These are phyloP conservation scores for Onychomys leucogaster DNA, from an alignment of 2,797 vertebrate species.

Conservation along the genomic window DNA sequence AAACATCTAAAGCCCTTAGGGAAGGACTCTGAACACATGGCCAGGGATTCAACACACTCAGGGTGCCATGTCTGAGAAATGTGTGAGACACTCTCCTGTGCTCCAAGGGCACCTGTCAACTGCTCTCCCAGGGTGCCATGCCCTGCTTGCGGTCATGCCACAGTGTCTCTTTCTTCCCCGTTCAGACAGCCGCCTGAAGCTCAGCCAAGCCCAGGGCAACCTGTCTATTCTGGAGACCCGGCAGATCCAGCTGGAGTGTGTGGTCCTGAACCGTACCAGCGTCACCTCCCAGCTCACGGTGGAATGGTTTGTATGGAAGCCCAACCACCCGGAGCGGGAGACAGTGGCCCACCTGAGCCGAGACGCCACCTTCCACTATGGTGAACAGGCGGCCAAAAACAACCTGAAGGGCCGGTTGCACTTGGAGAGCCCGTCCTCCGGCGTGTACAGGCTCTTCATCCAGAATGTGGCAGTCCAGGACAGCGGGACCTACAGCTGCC, in stretches of 20 bases:
- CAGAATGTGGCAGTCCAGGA: constrained; percentile 93
- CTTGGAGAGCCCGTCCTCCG: constrained; percentile 85
- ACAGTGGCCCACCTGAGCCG: constrained; percentile 84
- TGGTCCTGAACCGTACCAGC: constrained; percentile 88
- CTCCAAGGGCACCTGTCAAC: not conserved
- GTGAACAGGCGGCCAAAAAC: constrained; percentile 71
- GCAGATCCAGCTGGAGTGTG: constrained; percentile 88
- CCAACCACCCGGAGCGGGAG: constrained; percentile 85
- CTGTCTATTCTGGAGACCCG: constrained; percentile 87
- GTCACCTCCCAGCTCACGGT: constrained; percentile 85
- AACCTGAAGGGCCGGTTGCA: constrained; percentile 85
- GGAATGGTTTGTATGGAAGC: constrained; percentile 88
- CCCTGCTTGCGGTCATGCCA: fast-evolving
- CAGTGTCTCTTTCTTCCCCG: not conserved
- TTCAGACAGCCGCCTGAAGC: constrained; percentile 87
- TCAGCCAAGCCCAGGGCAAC: constrained; percentile 88
- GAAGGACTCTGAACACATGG: not conserved
- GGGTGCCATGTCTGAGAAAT: fast-evolving
- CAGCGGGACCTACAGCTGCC: constrained; percentile 90
- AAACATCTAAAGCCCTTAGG: not conserved
- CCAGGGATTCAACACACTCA: not conserved
- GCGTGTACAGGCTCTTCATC: constrained; percentile 91
- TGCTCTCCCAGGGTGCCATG: fast-evolving
- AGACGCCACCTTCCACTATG: constrained; percentile 84
- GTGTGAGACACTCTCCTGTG: not conserved